These are phyloP conservation scores for Microplitis demolitor DNA, from an alignment of 1,140 invertebrate species.

Conservation along the genomic window DNA sequence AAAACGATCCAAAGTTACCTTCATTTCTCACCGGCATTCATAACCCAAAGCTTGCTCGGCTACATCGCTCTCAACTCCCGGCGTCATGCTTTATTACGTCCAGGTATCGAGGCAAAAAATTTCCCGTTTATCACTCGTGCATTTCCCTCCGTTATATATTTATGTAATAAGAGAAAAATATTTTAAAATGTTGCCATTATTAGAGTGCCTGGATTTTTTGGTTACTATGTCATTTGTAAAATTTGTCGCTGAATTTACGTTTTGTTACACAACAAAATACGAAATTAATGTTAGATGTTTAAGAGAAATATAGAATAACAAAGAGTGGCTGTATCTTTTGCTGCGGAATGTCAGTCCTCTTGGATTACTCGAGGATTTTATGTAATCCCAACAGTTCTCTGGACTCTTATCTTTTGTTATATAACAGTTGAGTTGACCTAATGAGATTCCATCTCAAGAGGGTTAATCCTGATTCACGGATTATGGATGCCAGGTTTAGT, in stretches of 20 bases:
- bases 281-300: no score
- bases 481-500: not conserved
- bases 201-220: no score
- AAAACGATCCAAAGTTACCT: slow-evolving; percentile 19
- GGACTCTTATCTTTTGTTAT: slow-evolving; percentile 27
- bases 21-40: slow-evolving; percentile 20
- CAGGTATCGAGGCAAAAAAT: no score
- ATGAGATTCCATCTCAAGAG: slow-evolving; percentile 27
- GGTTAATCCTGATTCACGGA: slow-evolving; percentile 24
- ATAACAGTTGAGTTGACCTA: slow-evolving; percentile 25
- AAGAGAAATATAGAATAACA: slow-evolving; percentile 7
- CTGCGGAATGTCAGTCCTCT: slow-evolving; percentile 17
- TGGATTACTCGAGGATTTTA: slow-evolving; percentile 26
- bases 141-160: not conserved
- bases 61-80: not conserved
- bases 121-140: not conserved
- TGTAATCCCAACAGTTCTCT: slow-evolving; percentile 20
- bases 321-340: not conserved
- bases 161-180: not conserved
- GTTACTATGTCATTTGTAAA: no score
- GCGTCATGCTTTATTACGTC: no score
- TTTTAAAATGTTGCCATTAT: no score
- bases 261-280: no score
- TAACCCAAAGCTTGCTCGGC: not conserved
- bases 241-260: no score